Evolutionary conservation across 2,888 invertebrate genomes (phyloP).

Genomic region (Gasteruption jaculator): DNA sequence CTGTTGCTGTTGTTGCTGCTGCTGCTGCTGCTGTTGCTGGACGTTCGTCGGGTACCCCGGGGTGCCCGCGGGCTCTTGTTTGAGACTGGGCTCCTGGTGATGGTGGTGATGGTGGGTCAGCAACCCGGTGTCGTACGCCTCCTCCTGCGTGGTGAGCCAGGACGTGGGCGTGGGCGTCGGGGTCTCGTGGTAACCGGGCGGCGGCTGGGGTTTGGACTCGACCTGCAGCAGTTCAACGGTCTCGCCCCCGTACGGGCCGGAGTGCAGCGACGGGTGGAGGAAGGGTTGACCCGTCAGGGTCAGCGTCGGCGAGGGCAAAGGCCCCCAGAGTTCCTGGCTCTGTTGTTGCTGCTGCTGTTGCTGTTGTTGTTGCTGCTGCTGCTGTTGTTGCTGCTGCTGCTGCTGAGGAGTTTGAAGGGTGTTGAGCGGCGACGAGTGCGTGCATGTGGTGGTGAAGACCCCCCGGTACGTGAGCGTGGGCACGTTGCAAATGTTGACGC

Average conservation of each 20-base stretch:
- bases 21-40: conserved; percentile 47
- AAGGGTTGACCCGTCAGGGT: conserved; percentile 43
- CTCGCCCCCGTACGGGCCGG: conserved; percentile 44
- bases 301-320: conserved; percentile 45
- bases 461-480: conserved; percentile 59
- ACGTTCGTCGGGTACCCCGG: conserved; percentile 40
- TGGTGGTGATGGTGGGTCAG: conserved; percentile 57
- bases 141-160: conserved; percentile 52
- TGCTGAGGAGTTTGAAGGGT: conserved; percentile 57
- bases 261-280: conserved; percentile 47
- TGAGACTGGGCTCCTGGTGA: conserved; percentile 61
- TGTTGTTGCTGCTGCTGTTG: conserved; percentile 43
- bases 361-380: conserved; percentile 51
- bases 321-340: conserved; percentile 48
- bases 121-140: conserved; percentile 53
- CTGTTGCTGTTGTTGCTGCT: conserved; percentile 38
- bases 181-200: conserved; percentile 64
- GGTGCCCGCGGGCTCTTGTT: conserved; percentile 63
- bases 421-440: conserved; percentile 66
- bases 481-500: conserved; percentile 52
- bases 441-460: conserved; percentile 67
- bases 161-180: conserved; percentile 53
- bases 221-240: conserved; percentile 47
- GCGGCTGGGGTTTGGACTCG: conserved; percentile 54
- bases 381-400: conserved; percentile 58